phyloP scores from a whole-genome alignment of 2,113 vertebrate species.

The Collichthys lucidus region DNA sequence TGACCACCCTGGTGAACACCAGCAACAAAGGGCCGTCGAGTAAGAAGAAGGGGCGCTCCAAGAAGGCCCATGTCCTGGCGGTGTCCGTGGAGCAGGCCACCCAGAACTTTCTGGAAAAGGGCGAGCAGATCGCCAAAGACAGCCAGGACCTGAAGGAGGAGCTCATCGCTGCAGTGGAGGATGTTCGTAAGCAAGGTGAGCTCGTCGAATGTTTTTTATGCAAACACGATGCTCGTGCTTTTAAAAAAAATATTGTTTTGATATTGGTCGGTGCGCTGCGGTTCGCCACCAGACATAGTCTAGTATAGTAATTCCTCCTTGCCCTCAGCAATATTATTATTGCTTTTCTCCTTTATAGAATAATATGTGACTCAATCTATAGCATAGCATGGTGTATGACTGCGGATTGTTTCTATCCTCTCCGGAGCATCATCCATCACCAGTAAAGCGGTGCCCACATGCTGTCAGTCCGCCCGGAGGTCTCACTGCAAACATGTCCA shows the following conservation, averaged over 20 bases:
- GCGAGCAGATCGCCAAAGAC: conserved; percentile 97
- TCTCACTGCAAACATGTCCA: neutral
- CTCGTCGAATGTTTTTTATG: neutral
- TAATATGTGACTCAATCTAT: neutral
- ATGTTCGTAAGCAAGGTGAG: conserved; percentile 97
- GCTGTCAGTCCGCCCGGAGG: neutral
- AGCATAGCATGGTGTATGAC: neutral
- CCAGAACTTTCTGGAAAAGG: conserved; percentile 98
- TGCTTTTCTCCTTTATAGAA: neutral
- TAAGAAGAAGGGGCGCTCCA: conserved; percentile 99
- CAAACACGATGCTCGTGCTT: neutral
- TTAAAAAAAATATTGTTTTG: neutral
- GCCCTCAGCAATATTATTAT: conserved; percentile 1
- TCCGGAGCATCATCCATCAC: conserved; percentile 23
- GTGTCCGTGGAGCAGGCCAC: conserved; percentile 98
- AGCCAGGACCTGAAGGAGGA: conserved; percentile 98
- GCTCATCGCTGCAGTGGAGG: conserved; percentile 94
- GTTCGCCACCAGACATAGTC: neutral
- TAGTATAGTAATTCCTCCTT: neutral
- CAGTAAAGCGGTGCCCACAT: neutral
- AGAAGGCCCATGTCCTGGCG: conserved; percentile 97
- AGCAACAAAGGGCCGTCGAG: conserved; percentile 98
- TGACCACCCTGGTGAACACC: conserved; percentile 98
- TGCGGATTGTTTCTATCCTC: conserved; percentile 3
- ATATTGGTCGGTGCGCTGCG: neutral